Evolutionary conservation across 2,113 vertebrate genomes (phyloP).

Genomic region (Columbina picui): DNA sequence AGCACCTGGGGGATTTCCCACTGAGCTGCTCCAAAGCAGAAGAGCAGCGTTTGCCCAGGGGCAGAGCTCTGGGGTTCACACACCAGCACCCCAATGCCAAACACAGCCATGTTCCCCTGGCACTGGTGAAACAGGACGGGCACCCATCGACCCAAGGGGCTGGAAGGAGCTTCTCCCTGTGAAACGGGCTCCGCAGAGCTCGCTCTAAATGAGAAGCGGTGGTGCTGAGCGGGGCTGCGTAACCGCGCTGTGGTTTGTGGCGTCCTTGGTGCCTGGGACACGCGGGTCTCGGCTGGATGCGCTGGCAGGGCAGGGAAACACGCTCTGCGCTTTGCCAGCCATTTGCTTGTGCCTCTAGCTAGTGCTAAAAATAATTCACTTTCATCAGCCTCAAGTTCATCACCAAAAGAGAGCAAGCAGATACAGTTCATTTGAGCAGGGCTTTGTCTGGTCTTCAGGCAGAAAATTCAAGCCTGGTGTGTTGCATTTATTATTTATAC

Average conservation of each 20-base stretch:
- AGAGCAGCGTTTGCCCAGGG: not conserved
- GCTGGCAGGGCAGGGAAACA: not conserved
- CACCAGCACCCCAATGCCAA: not conserved
- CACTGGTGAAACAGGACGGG: not conserved
- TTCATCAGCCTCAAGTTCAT: not conserved
- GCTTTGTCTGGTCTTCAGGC: not conserved
- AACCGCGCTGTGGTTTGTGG: not conserved
- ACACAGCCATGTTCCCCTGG: not conserved
- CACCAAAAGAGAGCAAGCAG: not conserved
- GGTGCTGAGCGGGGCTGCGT: not conserved
- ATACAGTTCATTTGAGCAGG: not conserved
- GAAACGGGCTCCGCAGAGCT: not conserved
- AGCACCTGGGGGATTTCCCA: not conserved
- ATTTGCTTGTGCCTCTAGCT: not conserved
- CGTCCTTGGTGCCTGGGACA: not conserved
- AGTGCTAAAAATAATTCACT: slow-evolving; percentile 5
- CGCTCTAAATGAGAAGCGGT: not conserved
- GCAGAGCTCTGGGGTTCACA: not conserved
- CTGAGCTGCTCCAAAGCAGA: not conserved
- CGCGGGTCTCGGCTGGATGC: not conserved
- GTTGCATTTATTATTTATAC: not conserved
- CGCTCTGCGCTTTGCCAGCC: not conserved
- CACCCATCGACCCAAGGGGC: not conserved
- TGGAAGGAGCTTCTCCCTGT: not conserved
- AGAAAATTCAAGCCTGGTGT: not conserved